A percentile compares a stretch with the other conserved stretches of the same genome.
Evolutionary conservation across 92 coral and sea anemone species (phyloP).

Genomic region (Epizoanthus scotinus): DNA sequence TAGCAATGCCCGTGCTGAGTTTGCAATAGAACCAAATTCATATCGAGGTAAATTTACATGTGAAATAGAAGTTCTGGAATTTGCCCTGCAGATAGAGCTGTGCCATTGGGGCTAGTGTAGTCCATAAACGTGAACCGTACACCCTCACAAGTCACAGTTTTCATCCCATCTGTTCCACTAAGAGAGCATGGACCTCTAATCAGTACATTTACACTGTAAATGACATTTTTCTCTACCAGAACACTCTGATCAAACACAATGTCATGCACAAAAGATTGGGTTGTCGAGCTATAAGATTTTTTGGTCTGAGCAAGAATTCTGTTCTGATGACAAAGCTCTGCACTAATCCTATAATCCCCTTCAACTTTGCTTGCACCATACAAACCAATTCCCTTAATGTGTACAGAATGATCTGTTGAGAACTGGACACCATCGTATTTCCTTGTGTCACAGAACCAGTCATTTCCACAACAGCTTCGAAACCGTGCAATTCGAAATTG

Average conservation of each 20-base stretch:
- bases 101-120: constrained; percentile 81
- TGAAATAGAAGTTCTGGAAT: constrained; percentile 86
- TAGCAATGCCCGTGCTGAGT: neutral
- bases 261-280: constrained; percentile 65
- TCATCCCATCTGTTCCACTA: constrained; percentile 82
- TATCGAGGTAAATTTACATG: constrained; percentile 12
- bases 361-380: constrained; percentile 80
- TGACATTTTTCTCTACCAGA: constrained; percentile 60
- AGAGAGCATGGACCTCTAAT: constrained; percentile 77
- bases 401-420: constrained; percentile 63
- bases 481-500: constrained; percentile 68
- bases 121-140: constrained; percentile 73
- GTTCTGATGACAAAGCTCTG: constrained; percentile 61
- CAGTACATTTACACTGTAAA: constrained; percentile 66
- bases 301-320: constrained; percentile 68
- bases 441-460: constrained; percentile 90
- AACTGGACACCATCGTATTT: constrained; percentile 80
- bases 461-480: constrained; percentile 86
- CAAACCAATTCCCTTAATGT: constrained; percentile 73
- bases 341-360: constrained; percentile 67
- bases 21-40: neutral
- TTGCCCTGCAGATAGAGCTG: constrained; percentile 79
- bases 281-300: constrained; percentile 60
- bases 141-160: constrained; percentile 58
- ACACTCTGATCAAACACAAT: constrained; percentile 70